Conservation (phyloP, 2,113 vertebrate species). For the Perognathus longimembris region DNA sequence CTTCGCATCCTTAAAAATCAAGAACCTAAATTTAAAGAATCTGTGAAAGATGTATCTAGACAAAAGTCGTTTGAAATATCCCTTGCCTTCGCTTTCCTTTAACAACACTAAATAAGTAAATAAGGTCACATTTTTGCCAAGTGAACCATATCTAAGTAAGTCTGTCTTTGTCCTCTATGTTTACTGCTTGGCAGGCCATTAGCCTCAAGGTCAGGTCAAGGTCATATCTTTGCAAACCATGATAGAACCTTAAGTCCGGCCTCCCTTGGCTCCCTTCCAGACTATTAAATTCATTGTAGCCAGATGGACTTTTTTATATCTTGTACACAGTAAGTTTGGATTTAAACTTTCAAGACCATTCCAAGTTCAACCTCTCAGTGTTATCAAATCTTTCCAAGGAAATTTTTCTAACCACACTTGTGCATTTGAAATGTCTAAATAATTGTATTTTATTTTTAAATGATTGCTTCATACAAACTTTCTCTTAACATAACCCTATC, state of each 20-base stretch:
- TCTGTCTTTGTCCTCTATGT: constrained; percentile 41
- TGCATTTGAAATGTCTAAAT: constrained; percentile 68
- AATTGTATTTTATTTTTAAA: constrained; percentile 35
- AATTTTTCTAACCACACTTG: constrained; percentile 40
- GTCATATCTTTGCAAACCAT: constrained; percentile 47
- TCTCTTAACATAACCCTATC: background rate
- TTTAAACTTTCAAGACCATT: constrained; percentile 63
- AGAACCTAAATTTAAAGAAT: constrained; percentile 22
- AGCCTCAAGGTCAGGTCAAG: constrained; percentile 53
- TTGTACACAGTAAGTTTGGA: constrained; percentile 61
- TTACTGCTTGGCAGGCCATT: constrained; percentile 60
- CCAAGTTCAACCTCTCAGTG: constrained; percentile 68
- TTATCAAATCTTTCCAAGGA: constrained; percentile 60
- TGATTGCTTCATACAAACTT: constrained; percentile 23
- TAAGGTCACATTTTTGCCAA: constrained; percentile 59
- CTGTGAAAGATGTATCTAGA: background rate
- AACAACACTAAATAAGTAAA: constrained; percentile 24
- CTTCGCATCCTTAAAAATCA: constrained; percentile 17
- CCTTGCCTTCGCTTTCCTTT: constrained; percentile 21
- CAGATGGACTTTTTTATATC: constrained; percentile 77
- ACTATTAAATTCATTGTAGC: constrained; percentile 18
- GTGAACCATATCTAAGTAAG: constrained; percentile 64
- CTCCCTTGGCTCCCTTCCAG: constrained; percentile 42
- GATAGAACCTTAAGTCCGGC: background rate
- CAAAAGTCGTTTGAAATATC: constrained; percentile 16